Evolutionary conservation across 2,888 invertebrate species (phyloP).

Genomic region (Drepana falcataria): DNA sequence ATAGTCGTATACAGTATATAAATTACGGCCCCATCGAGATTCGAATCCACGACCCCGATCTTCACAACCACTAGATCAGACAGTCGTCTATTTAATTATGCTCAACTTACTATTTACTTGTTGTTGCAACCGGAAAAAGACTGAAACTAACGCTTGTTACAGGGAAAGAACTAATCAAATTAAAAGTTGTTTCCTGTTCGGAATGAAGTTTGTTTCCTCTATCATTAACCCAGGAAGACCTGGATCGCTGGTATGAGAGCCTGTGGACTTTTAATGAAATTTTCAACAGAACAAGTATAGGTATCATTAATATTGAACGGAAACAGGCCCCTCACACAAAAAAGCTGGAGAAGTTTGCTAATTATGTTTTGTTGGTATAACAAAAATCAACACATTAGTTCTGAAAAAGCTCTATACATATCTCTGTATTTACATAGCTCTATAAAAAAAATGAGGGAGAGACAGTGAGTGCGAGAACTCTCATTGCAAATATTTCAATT

Average conservation of each 20-base stretch:
- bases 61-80: no score
- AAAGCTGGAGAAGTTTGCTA: conserved; percentile 10
- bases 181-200: conserved; percentile 42
- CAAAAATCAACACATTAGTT: no score
- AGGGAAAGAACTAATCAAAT: conserved; percentile 50
- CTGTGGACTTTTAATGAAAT: conserved; percentile 20
- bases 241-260: conserved; percentile 15
- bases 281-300: conserved; percentile 11
- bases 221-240: conserved; percentile 19
- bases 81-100: background rate
- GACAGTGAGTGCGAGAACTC: no score
- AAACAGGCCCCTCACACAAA: conserved; percentile 21
- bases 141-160: conserved; percentile 32
- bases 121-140: conserved; percentile 30
- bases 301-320: conserved; percentile 11
- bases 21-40: no score
- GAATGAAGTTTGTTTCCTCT: conserved; percentile 17
- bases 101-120: conserved; percentile 27
- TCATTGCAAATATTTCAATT: no score
- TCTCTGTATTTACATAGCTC: no score
- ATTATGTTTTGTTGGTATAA: conserved; percentile 3
- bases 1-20: no score
- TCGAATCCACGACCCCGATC: no score
- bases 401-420: no score
- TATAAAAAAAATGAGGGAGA: no score